Conservation (phyloP, 2,113 vertebrate genomes). For the Dryoscopus gambensis region DNA sequence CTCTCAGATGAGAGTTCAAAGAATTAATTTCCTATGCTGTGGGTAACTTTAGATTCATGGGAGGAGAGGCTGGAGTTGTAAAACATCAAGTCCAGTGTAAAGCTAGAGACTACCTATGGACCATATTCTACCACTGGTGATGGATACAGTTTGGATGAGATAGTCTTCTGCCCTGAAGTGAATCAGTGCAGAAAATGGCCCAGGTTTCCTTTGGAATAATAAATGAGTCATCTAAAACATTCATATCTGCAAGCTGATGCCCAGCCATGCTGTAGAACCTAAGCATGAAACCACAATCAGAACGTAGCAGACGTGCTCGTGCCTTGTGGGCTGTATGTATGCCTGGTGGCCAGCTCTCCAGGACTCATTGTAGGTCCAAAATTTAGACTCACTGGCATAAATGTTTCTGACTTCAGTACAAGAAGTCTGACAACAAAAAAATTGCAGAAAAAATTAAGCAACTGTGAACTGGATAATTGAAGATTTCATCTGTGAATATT, state of each 20-base stretch:
- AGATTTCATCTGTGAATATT: background rate
- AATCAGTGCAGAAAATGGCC: background rate
- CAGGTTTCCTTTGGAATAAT: background rate
- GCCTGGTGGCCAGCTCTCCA: background rate
- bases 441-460: background rate
- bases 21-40: background rate
- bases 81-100: background rate
- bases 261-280: background rate
- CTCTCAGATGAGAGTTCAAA: background rate
- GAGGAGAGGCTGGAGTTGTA: background rate
- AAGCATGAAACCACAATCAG: background rate
- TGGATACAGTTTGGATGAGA: background rate
- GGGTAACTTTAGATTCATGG: background rate
- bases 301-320: accelerated
- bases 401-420: background rate
- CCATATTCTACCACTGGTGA: background rate
- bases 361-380: background rate
- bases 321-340: background rate
- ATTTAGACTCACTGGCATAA: background rate
- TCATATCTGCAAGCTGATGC: background rate
- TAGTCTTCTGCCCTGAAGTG: background rate
- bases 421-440: background rate
- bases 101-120: background rate
- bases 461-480: background rate
- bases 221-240: background rate